Base-by-base conservation (phyloP, 1,140 invertebrate genomes). In the Atopsyche davidsoni region DNA sequence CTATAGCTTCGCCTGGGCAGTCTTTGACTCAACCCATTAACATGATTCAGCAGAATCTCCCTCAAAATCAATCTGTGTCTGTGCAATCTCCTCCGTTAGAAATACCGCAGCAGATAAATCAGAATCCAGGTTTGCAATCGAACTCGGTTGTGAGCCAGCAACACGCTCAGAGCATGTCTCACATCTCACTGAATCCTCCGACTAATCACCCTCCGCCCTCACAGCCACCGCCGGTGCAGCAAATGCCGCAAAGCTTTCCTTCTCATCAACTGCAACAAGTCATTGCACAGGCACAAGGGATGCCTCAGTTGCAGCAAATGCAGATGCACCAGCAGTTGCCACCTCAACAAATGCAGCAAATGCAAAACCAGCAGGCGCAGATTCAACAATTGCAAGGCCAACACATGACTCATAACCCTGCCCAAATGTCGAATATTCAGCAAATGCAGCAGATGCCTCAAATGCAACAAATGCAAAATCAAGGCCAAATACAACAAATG, bases 201-300 rank as follows among this genome's bases (percentile, higher is more conserved):
- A 64, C 67, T 34, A 62, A 45, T 58, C 70, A 72, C 41, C 63
- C 66, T 9, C 66, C 65, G 36, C 62, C 63, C 2, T 4, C 44
- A 2, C 60, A 64, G 45, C 60, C 59, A 21, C 51, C 59, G 17
- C 61, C 64, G 17, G 73, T 72, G 14, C 70, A 73, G 49, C 68
- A 71, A 60, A 73, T 71, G 46, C 68, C 75, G 38, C 75, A 76
- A 57, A 77, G 74, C 55, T 72, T 76, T 55, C 75, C 75, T 19
- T 70, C 75, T 48, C 73, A 75, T 54, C 76, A 77, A 53, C 58
- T 75, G 34, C 73, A 75, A 50, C 75, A 76, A 66, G 72, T 73
- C 14, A 70, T 77, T 50, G 69, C 72, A 10, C 69, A 71, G 52
- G 65, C 71, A 4, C 70, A 72, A 56, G 69, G 67, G 22, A 69